Evolutionary conservation across 2,797 vertebrate genomes (phyloP).

Genomic region (Sebastes hubbsi): DNA sequence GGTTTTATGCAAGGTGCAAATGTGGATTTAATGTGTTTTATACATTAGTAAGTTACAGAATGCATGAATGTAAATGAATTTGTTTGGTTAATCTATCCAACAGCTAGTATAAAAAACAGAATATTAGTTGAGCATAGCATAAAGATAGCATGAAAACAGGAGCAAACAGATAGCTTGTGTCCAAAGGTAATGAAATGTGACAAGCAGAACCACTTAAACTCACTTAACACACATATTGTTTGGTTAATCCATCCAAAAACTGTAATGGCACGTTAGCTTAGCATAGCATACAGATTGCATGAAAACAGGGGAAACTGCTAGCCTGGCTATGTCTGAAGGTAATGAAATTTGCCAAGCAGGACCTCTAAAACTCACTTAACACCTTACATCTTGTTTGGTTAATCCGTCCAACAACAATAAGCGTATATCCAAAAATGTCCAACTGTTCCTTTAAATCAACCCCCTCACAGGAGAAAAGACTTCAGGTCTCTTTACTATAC

Average conservation of each 20-base stretch:
- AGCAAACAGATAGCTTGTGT: not conserved
- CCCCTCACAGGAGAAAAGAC: not conserved
- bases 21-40: not conserved
- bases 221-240: not conserved
- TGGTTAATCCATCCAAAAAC: not conserved
- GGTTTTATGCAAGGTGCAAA: not conserved
- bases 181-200: not conserved
- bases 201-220: not conserved
- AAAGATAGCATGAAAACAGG: not conserved
- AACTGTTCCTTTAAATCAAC: slow-evolving; percentile 27
- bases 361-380: not conserved
- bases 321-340: not conserved
- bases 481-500: slow-evolving; percentile 24
- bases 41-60: not conserved
- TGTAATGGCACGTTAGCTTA: too few relatives aligned
- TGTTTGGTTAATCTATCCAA: not conserved
- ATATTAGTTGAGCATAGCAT: not conserved
- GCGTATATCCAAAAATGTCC: not conserved
- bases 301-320: too few relatives aligned
- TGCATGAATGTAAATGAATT: not conserved
- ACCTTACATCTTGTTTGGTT: not conserved
- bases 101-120: too few relatives aligned
- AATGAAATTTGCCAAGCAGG: not conserved
- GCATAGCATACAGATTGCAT: too few relatives aligned
- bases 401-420: not conserved